Conservation (phyloP, 1,140 invertebrate species). For the Bradynema listronoti region DNA sequence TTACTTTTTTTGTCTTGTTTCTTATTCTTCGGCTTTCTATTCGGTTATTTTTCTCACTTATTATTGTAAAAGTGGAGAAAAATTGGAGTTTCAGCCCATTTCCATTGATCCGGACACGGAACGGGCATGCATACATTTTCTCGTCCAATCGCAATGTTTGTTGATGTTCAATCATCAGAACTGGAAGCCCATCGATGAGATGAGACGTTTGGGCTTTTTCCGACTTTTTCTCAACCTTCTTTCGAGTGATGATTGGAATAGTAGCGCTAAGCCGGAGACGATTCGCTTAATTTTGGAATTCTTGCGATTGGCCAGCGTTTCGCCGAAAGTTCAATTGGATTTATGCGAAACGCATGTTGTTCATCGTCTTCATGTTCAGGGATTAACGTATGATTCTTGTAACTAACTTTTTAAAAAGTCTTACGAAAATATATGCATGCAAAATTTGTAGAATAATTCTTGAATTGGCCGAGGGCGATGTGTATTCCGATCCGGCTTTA, state of each 20-base stretch:
- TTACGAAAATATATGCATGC: too few species aligned
- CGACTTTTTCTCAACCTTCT: conserved; percentile 17
- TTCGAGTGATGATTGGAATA: too few species aligned
- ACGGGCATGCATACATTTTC: conserved; percentile 20
- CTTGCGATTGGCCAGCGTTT: conserved; percentile 36
- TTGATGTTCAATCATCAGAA: conserved; percentile 26
- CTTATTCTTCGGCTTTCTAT: too few species aligned
- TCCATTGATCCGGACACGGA: conserved; percentile 24
- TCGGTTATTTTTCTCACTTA: too few species aligned
- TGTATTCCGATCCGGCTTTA: conserved; percentile 21
- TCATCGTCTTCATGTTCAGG: too few species aligned
- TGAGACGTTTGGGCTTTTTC: conserved; percentile 25
- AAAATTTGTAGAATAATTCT: conserved; percentile 34
- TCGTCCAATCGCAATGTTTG: conserved; percentile 20
- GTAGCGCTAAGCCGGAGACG: conserved; percentile 21
- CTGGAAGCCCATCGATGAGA: conserved; percentile 26
- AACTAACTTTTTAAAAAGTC: too few species aligned
- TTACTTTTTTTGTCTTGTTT: too few species aligned
- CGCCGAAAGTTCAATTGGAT: conserved; percentile 35
- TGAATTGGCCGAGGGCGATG: conserved; percentile 24
- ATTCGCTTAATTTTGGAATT: conserved; percentile 30
- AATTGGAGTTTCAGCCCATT: conserved; percentile 21
- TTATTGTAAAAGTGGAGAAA: too few species aligned
- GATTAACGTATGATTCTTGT: too few species aligned
- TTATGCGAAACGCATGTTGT: conserved; percentile 32